Conservation (phyloP, 2,113 vertebrate species). For the Heteronetta atricapilla region DNA sequence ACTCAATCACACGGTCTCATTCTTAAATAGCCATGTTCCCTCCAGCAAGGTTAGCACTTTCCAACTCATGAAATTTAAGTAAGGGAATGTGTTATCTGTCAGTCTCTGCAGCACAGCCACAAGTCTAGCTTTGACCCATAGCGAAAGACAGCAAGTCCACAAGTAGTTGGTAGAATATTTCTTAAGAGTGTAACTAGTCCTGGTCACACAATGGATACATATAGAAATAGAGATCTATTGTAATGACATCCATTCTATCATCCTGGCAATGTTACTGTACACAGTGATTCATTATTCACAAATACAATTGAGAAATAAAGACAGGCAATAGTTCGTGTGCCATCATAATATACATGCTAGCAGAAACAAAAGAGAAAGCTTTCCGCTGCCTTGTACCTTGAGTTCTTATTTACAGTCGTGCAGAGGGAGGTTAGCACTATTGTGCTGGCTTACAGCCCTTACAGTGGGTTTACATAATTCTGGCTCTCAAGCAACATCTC, state of each 20-base stretch:
- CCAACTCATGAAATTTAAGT: not conserved
- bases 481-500: not conserved
- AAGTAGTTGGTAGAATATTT: not conserved
- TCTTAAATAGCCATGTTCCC: not conserved
- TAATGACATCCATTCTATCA: not conserved
- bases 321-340: constrained; percentile 10
- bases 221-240: constrained; percentile 56
- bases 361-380: constrained; percentile 6
- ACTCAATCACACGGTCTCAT: not conserved
- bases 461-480: not conserved
- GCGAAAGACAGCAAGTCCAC: not conserved
- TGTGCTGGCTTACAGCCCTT: not conserved
- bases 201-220: constrained; percentile 36
- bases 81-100: not conserved
- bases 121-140: not conserved
- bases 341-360: constrained; percentile 19
- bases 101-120: not conserved
- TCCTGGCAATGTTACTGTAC: constrained; percentile 17
- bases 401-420: not conserved
- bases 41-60: not conserved
- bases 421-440: constrained; percentile 34
- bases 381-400: constrained; percentile 53
- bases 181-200: not conserved
- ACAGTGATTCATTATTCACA: constrained; percentile 60
- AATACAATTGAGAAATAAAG: constrained; percentile 60